Base-by-base conservation (phyloP, 2,797 vertebrate species). In the Sebastes trivittatus region DNA sequence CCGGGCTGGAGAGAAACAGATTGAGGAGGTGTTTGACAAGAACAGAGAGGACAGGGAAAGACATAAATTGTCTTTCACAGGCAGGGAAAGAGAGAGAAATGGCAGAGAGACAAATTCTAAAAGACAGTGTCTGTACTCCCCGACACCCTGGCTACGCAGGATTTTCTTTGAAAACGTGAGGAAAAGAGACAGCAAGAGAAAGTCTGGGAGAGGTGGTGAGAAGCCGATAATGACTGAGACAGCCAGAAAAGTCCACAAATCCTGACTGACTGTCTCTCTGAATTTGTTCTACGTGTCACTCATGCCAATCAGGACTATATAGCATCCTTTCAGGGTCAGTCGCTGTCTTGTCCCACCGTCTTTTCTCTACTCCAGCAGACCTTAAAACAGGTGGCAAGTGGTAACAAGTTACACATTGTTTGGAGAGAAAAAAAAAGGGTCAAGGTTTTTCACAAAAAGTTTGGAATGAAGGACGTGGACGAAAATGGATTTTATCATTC, bases 121-220 rank as follows among this genome's bases (percentile, higher is more conserved):
- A 82, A 62, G 84, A 90, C 87, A 77, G 55, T 6, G 66, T 84
- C 78, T 79, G 75, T 52, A 23, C 78, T 72, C 59, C 32, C 2
- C 64, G 29, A 59, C 52, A 67, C 54, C 38, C 7, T 0, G 27
- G 61, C 16, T 78, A 23, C 71, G 54, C 2, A 23, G 11, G 27
- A 77, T 52, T 29, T 32, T 73, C 83, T 88, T 84, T 85, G 79
- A 82, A 85, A 81, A 83, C 61, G 75, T 82, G 78, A 83, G 68
- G 55, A 82, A 67, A 71, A 71, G 77, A 77, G 78, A 85, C 89
- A 82, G 77, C 52, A 11, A 82, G 72, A 69, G 79, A 81, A 66
- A 64, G 81, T 62, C 59, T 46, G 20, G 18, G 55, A 74, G 80
- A 82, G 65, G 71, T 18, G 68, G 77, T n/a, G 89, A 88, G 80